Percentiles rank a stretch among this genome's conserved stretches.
phyloP scores from a whole-genome alignment of 2,888 invertebrate species.

The Criorhina ranunculi region DNA sequence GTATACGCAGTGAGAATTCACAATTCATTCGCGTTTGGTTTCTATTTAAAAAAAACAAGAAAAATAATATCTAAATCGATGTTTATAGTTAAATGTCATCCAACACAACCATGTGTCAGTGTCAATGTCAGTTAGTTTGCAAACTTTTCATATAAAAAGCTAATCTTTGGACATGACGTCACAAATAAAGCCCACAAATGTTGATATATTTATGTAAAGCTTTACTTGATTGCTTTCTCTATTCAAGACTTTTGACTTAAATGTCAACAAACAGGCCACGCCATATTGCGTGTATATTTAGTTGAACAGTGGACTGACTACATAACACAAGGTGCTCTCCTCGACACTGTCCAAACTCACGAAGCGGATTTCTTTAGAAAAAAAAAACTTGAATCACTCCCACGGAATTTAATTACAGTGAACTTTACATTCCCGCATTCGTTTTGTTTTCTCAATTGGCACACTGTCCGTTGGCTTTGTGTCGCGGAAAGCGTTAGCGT shows the following conservation, averaged over 20 bases:
- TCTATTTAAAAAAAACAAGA: not conserved
- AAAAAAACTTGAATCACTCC: not conserved
- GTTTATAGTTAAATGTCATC: constrained; percentile 6
- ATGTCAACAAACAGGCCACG: constrained; percentile 55
- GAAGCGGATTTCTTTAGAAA: constrained; percentile 31
- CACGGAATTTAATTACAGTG: constrained; percentile 25
- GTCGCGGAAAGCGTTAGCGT: constrained; percentile 52
- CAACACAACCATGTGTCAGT: constrained; percentile 16
- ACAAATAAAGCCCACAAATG: constrained; percentile 39
- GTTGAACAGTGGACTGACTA: constrained; percentile 64
- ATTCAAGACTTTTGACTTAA: constrained; percentile 42
- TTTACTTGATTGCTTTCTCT: constrained; percentile 35
- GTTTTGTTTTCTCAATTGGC: constrained; percentile 37
- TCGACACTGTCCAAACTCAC: constrained; percentile 26
- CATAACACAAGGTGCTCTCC: constrained; percentile 52
- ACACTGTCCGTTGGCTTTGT: constrained; percentile 62
- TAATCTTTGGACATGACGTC: constrained; percentile 29
- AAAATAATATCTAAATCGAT: not conserved
- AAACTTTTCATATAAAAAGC: constrained; percentile 14
- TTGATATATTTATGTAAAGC: constrained; percentile 52
- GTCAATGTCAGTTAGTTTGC: no score
- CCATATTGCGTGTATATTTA: constrained; percentile 41
- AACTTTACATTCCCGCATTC: constrained; percentile 51
- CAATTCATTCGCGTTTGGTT: not conserved
- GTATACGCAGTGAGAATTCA: not conserved